Base-by-base conservation (phyloP, 2,888 invertebrate species). In the Lepidonotus clava region DNA sequence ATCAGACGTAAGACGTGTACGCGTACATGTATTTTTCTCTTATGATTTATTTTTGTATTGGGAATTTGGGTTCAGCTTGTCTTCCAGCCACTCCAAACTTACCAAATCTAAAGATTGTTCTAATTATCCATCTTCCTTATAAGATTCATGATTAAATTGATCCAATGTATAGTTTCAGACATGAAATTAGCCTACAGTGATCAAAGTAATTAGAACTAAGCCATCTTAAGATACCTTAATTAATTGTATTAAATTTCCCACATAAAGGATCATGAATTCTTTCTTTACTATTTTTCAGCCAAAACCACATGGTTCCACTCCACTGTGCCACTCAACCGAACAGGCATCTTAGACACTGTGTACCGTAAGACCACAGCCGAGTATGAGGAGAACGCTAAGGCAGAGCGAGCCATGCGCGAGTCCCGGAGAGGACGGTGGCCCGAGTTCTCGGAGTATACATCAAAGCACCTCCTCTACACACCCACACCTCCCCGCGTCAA, bases 241-340 rank as follows among this genome's bases (percentile, higher is more conserved):
- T n/a, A n/a, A n/a, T n/a, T n/a, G n/a, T n/a, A n/a, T n/a, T 51
- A 51, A 51, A 51, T 51, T 51, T 51, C 51, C 51, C 51, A 51
- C 11, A 51, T 51, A 18, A 11, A 14, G 51, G 51, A 11, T 51
- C 51, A 51, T 51, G 18, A n/a, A n/a, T n/a, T n/a, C n/a, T 66
- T 66, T n/a, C 18, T 66, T 24, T 11, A 21, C 24, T 8, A 41
- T 87, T 80, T 85, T 88, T 24, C 86, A 94, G 93, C 91, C 87
- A 90, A 90, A 40, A 91, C 90, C n/a, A 93, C 93, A 0, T 94
- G 94, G 93, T 93, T 92, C 87, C 91, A 92, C 21, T 92, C 93
- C 8, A 89, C 90, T 4, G 91, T 91, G 14, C 92, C 92, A 0
- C 90, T 93, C 28, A 93, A 93, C 89, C 88, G 91, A 86, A 92